Conservation (phyloP, 2,888 invertebrate genomes). For the Ethmia dodecea region DNA sequence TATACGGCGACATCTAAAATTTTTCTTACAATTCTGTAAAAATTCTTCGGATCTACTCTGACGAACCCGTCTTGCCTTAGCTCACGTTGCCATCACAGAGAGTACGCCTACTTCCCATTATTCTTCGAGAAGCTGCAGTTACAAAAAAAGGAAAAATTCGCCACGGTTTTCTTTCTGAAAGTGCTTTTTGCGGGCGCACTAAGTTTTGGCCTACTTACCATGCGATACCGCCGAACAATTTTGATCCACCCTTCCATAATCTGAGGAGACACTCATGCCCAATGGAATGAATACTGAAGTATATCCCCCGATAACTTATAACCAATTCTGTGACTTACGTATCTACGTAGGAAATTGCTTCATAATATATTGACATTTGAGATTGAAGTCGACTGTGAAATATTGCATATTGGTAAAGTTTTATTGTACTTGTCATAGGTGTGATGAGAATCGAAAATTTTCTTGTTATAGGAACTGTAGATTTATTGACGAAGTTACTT, state of each 20-base stretch:
- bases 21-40: not conserved
- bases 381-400: constrained; percentile 70
- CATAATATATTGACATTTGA: constrained; percentile 71
- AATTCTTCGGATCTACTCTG: not conserved
- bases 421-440: constrained; percentile 71
- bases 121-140: constrained; percentile 13
- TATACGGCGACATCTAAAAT: not conserved
- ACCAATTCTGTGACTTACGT: constrained; percentile 59
- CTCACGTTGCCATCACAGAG: not conserved
- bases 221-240: constrained; percentile 26
- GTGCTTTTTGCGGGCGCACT: constrained; percentile 35
- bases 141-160: constrained; percentile 20
- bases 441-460: constrained; percentile 51
- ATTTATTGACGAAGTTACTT: too few species aligned
- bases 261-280: constrained; percentile 28
- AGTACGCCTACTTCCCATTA: not conserved
- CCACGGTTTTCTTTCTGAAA: constrained; percentile 27
- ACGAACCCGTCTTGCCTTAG: not conserved
- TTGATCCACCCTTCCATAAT: constrained; percentile 32
- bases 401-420: constrained; percentile 75
- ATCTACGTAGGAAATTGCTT: constrained; percentile 55
- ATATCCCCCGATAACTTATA: constrained; percentile 56
- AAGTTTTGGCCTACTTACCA: constrained; percentile 30
- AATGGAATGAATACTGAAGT: constrained; percentile 55
- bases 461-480: too few species aligned